A percentile compares a stretch with the other conserved stretches of the same genome.
phyloP scores from a whole-genome alignment of 2,888 invertebrate species.

The Theretra japonica region DNA sequence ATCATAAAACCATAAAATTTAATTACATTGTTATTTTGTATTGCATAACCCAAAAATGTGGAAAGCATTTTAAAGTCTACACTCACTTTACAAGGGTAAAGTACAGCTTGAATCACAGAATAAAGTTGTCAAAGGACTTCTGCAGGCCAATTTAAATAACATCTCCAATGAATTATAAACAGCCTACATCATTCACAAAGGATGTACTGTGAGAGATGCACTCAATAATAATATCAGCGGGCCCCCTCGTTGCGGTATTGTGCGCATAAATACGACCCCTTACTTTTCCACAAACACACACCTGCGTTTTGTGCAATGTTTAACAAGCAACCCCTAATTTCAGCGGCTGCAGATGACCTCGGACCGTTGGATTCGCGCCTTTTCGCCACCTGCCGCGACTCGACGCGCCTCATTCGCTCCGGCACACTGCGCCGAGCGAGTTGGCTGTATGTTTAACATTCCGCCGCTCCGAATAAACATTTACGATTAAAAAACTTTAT shows the following conservation, averaged over 20 bases:
- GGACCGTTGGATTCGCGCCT: conserved; percentile 39
- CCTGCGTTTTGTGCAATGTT: conserved; percentile 25
- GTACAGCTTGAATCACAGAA: too few relatives aligned
- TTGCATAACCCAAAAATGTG: too few relatives aligned
- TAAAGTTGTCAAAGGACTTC: too few relatives aligned
- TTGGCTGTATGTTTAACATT: conserved; percentile 19
- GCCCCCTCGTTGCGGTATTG: background rate
- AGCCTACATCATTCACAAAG: background rate
- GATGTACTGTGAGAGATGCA: background rate
- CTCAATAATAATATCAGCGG: background rate
- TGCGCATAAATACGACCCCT: background rate
- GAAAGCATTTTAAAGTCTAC: too few relatives aligned
- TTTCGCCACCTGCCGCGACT: conserved; percentile 35
- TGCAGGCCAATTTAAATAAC: background rate
- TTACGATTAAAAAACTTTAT: background rate
- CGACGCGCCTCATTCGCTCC: conserved; percentile 37
- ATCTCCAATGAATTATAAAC: background rate
- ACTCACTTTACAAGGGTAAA: too few relatives aligned
- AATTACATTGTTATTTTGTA: too few relatives aligned
- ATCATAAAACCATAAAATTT: too few relatives aligned
- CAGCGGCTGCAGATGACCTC: conserved; percentile 34
- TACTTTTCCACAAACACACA: background rate
- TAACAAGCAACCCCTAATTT: conserved; percentile 32
- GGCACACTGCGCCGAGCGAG: conserved; percentile 37
- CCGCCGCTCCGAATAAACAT: conserved; percentile 21